Evolutionary conservation across 2,888 invertebrate genomes (phyloP).

Genomic region (Cremastinae sp.): DNA sequence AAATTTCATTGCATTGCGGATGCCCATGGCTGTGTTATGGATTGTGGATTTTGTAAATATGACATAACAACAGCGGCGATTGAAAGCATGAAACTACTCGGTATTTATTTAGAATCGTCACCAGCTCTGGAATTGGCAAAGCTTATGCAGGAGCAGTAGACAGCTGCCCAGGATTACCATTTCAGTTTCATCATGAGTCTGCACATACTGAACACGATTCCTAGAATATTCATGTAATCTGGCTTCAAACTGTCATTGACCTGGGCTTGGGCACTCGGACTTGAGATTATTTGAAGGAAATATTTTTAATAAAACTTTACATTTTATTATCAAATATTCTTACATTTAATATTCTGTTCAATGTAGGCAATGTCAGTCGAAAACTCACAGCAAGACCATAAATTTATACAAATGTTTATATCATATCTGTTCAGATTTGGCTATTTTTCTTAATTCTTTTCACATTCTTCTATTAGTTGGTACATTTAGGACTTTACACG

Average conservation of each 20-base stretch:
- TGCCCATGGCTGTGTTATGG: slow-evolving; percentile 98
- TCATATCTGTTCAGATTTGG: no score
- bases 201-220: slow-evolving; percentile 99
- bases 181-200: slow-evolving; percentile 99
- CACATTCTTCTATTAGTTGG: no score
- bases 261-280: slow-evolving; percentile 82
- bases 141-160: slow-evolving; percentile 99
- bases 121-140: slow-evolving; percentile 98
- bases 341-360: no score
- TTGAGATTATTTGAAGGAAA: not conserved
- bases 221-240: slow-evolving; percentile 97
- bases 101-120: slow-evolving; percentile 98
- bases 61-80: slow-evolving; percentile 99
- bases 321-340: no score
- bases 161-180: slow-evolving; percentile 99
- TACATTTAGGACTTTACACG: no score
- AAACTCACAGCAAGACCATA: not conserved
- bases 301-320: not conserved
- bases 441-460: no score
- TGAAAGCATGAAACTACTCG: slow-evolving; percentile 95
- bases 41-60: slow-evolving; percentile 98
- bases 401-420: no score
- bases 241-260: slow-evolving; percentile 96
- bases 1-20: slow-evolving; percentile 76
- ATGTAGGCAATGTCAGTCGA: no score